Evolutionary conservation across 2,888 invertebrate species (phyloP).

Genomic region (Oxycera nigricornis): DNA sequence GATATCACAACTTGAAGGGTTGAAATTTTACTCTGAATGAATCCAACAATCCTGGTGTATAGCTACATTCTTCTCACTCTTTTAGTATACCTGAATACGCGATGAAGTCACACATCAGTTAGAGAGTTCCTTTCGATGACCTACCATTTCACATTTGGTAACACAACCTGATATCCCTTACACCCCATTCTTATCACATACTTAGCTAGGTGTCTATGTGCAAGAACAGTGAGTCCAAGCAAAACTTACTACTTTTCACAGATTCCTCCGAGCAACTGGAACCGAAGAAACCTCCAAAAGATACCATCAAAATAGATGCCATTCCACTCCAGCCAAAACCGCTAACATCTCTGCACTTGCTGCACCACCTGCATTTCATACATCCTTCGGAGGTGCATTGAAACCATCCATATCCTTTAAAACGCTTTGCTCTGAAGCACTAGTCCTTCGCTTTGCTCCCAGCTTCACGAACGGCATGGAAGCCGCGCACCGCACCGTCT

Average conservation of each 20-base stretch:
- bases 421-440: background rate
- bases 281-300: slow-evolving; percentile 7
- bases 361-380: background rate
- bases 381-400: background rate
- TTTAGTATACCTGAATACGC: no score
- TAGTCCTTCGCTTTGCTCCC: no score
- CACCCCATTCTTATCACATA: background rate
- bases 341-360: background rate
- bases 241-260: background rate
- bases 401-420: background rate
- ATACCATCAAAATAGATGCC: background rate
- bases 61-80: no score
- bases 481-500: background rate
- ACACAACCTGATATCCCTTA: no score
- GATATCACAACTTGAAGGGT: no score
- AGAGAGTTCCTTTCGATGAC: no score
- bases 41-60: no score
- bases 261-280: no score
- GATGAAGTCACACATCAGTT: no score
- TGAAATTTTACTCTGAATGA: no score
- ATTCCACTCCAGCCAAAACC: background rate
- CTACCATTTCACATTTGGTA: no score
- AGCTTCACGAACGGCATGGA: background rate
- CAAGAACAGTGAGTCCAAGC: background rate
- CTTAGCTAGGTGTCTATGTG: background rate